Evolutionary conservation across 1,140 invertebrate species (phyloP), one percentile per base, ranked within the genome.

Genomic region (Thalassaphorura encarpata): DNA sequence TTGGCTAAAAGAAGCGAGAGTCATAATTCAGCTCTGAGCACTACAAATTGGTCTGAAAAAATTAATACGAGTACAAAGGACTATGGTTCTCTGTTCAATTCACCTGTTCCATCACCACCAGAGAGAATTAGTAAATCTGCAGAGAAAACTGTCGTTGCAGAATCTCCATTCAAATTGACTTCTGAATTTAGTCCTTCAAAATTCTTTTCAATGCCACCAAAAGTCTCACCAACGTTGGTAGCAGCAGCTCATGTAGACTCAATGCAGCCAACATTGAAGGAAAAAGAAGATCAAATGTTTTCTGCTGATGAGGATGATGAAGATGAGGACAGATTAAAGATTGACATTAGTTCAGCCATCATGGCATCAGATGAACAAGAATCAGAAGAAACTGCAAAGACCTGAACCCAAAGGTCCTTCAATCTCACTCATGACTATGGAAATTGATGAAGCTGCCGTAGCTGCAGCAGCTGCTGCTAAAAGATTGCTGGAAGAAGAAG

Each of bases 241-340:
- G 33, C 11, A 36, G 33, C 33, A 36, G 33, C n/a, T n/a, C 48
- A 33, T 26, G 11, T 4, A 27, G 24, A 24, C 11, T 16, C 28
- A 36, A 51, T 4, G 48, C 3, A 4, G 33, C 48, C 21, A 29
- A 51, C 13, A 16, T 24, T 3, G 18, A 50, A 53, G 18, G 48
- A 46, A 8, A 36, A 19, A 16, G 28, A 31, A 60, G 56, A 42
- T 49, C 41, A n/a, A 8, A 65, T 65, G 63, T 62, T 62, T 41
- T 64, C 63, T 28, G 54, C 47, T 42, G 60, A 62, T 41, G 57
- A 62, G 46, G 56, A 59, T 48, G 63, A 62, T 40, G 61, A 61
- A 39, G 61, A 62, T 23, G 55, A 61, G 19, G 39, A 43, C n/a
- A 62, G 58, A 15, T 43, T 63, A 0, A 61, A 60, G 23, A 60